Percentiles rank a stretch among this genome's conserved stretches.
Conservation (phyloP, 2,113 vertebrate species). For the Naja naja region DNA sequence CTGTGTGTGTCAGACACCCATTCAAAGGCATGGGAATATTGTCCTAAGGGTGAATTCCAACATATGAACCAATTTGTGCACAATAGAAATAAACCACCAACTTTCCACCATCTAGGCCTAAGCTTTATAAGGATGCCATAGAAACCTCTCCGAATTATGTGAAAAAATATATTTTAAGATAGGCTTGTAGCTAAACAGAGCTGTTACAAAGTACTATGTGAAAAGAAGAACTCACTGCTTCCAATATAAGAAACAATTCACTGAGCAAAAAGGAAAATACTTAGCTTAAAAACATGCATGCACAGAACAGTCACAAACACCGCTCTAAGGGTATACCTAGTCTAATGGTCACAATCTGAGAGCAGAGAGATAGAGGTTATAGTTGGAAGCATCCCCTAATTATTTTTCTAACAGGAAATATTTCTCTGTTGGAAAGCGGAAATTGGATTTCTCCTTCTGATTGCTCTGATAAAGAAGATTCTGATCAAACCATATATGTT, state of each 20-base stretch:
- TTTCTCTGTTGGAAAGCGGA: background rate
- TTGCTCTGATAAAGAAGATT: background rate
- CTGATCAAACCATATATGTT: background rate
- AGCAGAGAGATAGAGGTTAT: background rate
- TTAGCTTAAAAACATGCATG: constrained; percentile 20
- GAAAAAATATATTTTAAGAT: background rate
- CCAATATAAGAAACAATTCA: background rate
- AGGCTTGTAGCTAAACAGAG: constrained; percentile 24
- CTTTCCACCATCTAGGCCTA: constrained; percentile 44
- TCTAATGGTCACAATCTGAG: background rate
- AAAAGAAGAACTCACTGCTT: background rate
- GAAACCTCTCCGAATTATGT: constrained; percentile 42
- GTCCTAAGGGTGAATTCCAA: constrained; percentile 31
- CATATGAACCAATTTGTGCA: constrained; percentile 46
- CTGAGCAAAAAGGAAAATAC: background rate
- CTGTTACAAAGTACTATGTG: background rate
- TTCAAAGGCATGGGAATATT: constrained; percentile 22
- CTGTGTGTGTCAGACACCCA: background rate
- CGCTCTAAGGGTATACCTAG: background rate
- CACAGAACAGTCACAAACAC: background rate
- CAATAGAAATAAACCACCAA: background rate
- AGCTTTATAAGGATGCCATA: constrained; percentile 48
- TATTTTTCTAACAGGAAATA: background rate
- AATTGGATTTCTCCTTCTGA: background rate
- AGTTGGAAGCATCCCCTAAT: background rate